Percentiles rank a stretch among this genome's conserved stretches.
Evolutionary conservation across 2,797 vertebrate species (phyloP).

Genomic region (Octomys mimax): DNA sequence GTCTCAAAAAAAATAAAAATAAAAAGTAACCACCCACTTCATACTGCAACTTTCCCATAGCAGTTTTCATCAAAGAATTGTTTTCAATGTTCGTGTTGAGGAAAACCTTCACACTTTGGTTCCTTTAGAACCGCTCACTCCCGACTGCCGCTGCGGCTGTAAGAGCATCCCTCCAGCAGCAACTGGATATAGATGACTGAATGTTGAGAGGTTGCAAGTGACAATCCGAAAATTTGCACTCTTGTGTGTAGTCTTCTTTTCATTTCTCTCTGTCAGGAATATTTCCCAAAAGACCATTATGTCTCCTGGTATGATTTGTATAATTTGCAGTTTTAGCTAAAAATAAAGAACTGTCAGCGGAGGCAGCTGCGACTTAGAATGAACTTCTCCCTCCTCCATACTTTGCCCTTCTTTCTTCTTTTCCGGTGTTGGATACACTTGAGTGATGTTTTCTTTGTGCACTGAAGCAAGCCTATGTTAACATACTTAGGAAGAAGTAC

Average conservation of each 20-base stretch:
- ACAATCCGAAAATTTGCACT: conserved; percentile 95
- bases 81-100: conserved; percentile 82
- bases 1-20: conserved; percentile 72
- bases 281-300: conserved; percentile 87
- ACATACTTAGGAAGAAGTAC: conserved; percentile 89
- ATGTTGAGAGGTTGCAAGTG: conserved; percentile 93
- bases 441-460: conserved; percentile 92
- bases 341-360: conserved; percentile 88
- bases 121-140: conserved; percentile 85
- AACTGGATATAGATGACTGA: conserved; percentile 90
- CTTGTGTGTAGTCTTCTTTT: conserved; percentile 91
- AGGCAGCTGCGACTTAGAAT: conserved; percentile 88
- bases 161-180: conserved; percentile 87
- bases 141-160: conserved; percentile 87
- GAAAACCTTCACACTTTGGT: conserved; percentile 74
- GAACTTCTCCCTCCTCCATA: conserved; percentile 83
- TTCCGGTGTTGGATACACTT: conserved; percentile 89
- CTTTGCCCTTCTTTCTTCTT: conserved; percentile 89
- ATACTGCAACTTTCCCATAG: conserved; percentile 86
- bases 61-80: conserved; percentile 84
- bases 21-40: conserved; percentile 81
- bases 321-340: conserved; percentile 87
- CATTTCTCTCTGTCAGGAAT: conserved; percentile 87
- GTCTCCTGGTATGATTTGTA: conserved; percentile 88
- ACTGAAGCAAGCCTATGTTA: conserved; percentile 90